Conservation (phyloP, 2,113 vertebrate species). For the Petromus typicus region DNA sequence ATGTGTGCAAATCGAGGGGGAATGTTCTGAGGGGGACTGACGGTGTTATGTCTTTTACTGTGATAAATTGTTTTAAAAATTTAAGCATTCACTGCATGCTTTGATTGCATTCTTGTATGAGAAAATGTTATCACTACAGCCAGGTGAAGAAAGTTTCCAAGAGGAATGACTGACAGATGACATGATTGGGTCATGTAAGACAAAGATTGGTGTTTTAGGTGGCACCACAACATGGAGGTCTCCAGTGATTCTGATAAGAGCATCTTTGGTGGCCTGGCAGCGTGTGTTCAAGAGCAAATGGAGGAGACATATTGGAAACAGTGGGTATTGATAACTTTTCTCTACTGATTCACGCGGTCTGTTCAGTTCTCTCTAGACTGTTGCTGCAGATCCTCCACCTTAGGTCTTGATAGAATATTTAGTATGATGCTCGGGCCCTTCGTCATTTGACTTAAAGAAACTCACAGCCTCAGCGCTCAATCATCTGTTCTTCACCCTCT, state of each 20-base stretch:
- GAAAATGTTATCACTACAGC: neutral
- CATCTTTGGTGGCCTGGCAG: neutral
- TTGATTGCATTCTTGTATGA: neutral
- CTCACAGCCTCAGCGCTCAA: neutral
- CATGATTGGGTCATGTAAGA: neutral
- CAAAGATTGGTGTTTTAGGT: neutral
- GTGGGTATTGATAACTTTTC: neutral
- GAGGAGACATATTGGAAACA: neutral
- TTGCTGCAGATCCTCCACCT: neutral
- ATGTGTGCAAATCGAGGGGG: neutral
- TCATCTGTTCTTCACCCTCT: neutral
- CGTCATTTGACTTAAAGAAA: neutral
- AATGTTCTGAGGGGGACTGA: neutral
- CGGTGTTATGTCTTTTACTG: neutral
- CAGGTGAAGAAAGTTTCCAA: neutral
- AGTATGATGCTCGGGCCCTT: neutral
- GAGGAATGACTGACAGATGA: neutral
- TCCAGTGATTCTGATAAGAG: neutral
- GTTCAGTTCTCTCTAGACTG: neutral
- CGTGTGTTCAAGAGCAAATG: neutral
- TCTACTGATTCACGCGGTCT: neutral
- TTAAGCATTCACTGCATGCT: neutral
- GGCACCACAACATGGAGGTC: neutral
- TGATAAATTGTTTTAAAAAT: neutral
- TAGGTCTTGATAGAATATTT: neutral